Percentiles rank a stretch among this genome's conserved stretches.
phyloP scores from a whole-genome alignment of 1,140 invertebrate genomes.

The Galendromus occidentalis region DNA sequence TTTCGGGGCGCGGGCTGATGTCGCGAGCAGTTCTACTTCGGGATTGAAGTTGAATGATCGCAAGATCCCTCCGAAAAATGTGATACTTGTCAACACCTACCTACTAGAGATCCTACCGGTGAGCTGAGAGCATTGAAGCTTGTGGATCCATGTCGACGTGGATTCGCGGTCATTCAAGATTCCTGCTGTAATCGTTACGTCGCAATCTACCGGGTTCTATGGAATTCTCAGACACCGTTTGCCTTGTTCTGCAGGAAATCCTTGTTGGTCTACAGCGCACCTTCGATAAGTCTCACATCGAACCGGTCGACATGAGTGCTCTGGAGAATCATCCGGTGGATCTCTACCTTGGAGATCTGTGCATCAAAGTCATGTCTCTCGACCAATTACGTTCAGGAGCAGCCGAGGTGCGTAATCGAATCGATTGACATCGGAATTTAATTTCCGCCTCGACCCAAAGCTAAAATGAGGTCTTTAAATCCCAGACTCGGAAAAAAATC shows the following conservation, averaged over 20 bases:
- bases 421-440: neutral
- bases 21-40: neutral
- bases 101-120: neutral
- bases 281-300: neutral
- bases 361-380: neutral
- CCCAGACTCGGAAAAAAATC: neutral
- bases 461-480: neutral
- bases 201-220: neutral
- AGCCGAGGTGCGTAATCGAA: neutral
- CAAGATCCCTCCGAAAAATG: neutral
- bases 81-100: neutral
- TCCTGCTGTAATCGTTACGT: neutral
- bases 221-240: neutral
- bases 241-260: neutral
- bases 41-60: neutral
- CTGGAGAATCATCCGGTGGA: neutral
- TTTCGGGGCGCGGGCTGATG: neutral
- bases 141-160: neutral
- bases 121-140: neutral
- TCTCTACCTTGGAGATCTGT: neutral
- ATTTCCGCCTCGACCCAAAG: neutral
- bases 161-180: neutral
- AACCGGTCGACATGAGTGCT: neutral
- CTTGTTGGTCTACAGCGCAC: neutral
- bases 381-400: neutral